Conservation (phyloP, 37 sponge, comb jelly and placozoan species). For the Axinella damicornis region DNA sequence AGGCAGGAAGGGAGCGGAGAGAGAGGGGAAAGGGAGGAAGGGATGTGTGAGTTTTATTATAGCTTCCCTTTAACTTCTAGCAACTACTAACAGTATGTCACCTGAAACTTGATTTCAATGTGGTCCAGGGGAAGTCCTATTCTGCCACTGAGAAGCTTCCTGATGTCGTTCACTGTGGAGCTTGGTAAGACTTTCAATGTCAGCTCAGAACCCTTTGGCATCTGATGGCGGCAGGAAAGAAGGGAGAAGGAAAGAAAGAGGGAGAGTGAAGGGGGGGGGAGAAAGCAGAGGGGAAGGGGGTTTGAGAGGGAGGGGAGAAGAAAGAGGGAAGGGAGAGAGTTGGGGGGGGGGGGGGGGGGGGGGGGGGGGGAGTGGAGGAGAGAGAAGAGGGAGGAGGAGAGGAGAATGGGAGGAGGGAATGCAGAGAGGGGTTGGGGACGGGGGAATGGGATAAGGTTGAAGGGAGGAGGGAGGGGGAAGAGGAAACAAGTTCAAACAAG, state of each 20-base stretch:
- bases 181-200: conserved; percentile 14
- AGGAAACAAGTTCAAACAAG: too few relatives aligned
- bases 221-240: conserved; percentile 29
- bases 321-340: neutral
- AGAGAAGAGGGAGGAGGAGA: too few relatives aligned
- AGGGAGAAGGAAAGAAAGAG: neutral
- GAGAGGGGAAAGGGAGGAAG: too few relatives aligned
- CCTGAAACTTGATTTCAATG: conserved; percentile 44
- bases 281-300: neutral
- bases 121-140: conserved; percentile 54
- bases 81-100: neutral
- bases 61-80: too few relatives aligned
- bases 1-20: too few relatives aligned
- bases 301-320: neutral
- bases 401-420: neutral
- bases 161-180: conserved; percentile 52
- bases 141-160: conserved; percentile 32
- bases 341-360: too few relatives aligned
- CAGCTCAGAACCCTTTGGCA: conserved; percentile 74
- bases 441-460: too few relatives aligned
- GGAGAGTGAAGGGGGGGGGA: conserved; percentile 8
- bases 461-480: conserved; percentile 9
- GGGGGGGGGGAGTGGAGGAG: too few relatives aligned
- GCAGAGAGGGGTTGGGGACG: neutral
- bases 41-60: too few relatives aligned